These are phyloP conservation scores for Tolmerus cingulatus DNA, from an alignment of 2,888 invertebrate species.

Conservation along the genomic window DNA sequence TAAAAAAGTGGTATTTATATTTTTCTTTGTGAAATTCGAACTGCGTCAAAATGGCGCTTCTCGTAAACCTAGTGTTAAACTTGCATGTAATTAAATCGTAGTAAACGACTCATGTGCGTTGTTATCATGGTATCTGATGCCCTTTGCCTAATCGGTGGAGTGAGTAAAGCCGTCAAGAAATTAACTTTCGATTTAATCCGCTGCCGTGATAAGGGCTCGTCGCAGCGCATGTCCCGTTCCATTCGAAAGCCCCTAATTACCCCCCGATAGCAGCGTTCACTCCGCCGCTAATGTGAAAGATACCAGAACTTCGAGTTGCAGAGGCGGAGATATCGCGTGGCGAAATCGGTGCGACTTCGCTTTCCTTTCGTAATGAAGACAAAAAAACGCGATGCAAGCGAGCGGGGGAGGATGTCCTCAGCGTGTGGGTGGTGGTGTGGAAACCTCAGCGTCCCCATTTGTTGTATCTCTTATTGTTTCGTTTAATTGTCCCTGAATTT, in stretches of 20 bases:
- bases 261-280: constrained; percentile 11
- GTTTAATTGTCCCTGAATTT: constrained; percentile 43
- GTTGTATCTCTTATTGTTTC: constrained; percentile 41
- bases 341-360: not conserved
- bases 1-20: too few species aligned
- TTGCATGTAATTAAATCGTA: not conserved
- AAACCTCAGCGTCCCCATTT: not conserved
- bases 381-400: constrained; percentile 10
- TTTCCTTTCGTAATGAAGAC: not conserved
- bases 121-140: not conserved
- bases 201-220: not conserved
- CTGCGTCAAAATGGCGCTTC: too few species aligned
- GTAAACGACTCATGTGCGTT: not conserved
- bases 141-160: not conserved
- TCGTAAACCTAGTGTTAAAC: not conserved
- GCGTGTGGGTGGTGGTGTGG: not conserved
- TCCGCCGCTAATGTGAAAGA: constrained; percentile 28
- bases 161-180: constrained; percentile 12
- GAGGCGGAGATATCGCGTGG: not conserved
- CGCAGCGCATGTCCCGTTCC: not conserved
- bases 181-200: constrained; percentile 29
- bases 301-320: constrained; percentile 4
- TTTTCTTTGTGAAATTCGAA: too few species aligned
- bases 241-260: constrained; percentile 14
- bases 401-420: not conserved